Evolutionary conservation across 2,113 vertebrate genomes (phyloP).

Genomic region (Mixornis gularis): DNA sequence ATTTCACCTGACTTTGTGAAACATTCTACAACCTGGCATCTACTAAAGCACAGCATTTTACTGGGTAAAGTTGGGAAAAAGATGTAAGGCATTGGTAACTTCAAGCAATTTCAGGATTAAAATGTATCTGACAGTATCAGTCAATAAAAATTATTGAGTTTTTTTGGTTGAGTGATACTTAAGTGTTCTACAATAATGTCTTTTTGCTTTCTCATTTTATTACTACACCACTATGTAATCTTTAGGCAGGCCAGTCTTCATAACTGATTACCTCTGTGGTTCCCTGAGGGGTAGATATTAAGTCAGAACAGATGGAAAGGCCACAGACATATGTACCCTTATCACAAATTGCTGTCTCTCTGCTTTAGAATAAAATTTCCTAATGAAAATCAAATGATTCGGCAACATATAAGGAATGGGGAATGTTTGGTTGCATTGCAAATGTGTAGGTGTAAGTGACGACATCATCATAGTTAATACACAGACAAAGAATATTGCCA

Average conservation of each 20-base stretch:
- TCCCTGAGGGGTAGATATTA: neutral
- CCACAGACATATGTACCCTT: neutral
- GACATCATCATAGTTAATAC: neutral
- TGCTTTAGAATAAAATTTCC: neutral
- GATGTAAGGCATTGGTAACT: neutral
- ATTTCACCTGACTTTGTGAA: neutral
- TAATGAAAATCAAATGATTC: neutral
- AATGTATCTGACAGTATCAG: neutral
- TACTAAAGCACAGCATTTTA: neutral
- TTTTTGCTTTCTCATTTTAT: neutral
- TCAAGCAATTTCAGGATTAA: neutral
- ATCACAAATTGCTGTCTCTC: neutral
- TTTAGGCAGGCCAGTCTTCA: neutral
- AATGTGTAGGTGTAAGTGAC: neutral
- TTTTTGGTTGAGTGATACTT: neutral
- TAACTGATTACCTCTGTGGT: neutral
- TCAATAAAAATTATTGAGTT: neutral
- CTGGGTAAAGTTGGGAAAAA: neutral
- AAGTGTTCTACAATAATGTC: neutral
- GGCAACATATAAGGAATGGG: neutral
- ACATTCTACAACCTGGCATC: neutral
- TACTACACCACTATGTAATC: neutral
- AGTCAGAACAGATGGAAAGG: neutral
- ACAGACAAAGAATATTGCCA: neutral
- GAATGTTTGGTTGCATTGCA: neutral